Evolutionary conservation across 2,888 invertebrate species (phyloP), one percentile per base, ranked within the genome.

Genomic region (Geophilus truncorum): DNA sequence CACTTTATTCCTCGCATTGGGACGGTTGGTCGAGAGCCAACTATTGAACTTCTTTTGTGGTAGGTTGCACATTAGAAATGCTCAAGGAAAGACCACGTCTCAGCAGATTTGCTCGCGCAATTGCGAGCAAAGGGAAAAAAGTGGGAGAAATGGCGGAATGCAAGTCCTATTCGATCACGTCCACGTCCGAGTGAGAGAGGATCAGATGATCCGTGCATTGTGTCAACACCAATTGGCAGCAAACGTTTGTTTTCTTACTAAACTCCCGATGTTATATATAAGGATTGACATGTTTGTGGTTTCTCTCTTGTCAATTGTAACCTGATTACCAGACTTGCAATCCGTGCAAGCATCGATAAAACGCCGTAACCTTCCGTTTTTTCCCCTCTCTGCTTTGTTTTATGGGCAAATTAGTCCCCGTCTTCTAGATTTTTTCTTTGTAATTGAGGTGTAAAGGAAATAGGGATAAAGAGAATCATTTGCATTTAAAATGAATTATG

Each of bases 21-120:
- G 70, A 70, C 70, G 70, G 28, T 70, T 70, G 70, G 70, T 70
- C 25, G 70, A 70, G 70, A 70, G 70, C 70, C 70, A 70, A 70
- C 70, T 70, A 70, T 70, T 70, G 70, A 70, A 70, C 70, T 70
- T 70, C 70, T 70, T 70, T 70, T 70, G 70, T 70, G 70, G 70
- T 70, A 70, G 70, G 70, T 70, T 70, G 70, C 70, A 70, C 70
- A 70, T 70, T 70, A 70, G 70, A 70, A 70, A 70, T 70, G 70
- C 70, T 70, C 28, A 70, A 70, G 51, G 51, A 51, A 51, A 51
- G 70, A 70, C 70, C 28, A 25, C 70, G 70, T 70, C 70, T 70
- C 70, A 70, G 70, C 70, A 70, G 70, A 70, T 70, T 70, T 70
- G 70, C 70, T n/a, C 12, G 70, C 15, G 70, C 70, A 70, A 70